Conservation (phyloP, 1,140 invertebrate genomes). For the Lordiphosa mommai region DNA sequence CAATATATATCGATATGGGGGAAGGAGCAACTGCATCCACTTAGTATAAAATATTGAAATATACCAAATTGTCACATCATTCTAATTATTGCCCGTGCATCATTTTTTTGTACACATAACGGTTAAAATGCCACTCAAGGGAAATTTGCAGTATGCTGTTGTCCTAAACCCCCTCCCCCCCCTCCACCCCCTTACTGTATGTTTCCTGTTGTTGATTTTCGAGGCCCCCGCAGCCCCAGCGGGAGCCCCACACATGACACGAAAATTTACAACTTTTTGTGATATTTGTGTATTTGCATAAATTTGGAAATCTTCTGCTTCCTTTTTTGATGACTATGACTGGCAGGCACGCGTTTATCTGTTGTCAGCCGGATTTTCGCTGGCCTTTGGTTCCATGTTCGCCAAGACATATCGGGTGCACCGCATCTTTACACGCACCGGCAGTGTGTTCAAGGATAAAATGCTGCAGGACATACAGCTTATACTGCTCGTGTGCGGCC, state of each 20-base stretch:
- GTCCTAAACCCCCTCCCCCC: background rate
- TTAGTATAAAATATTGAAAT: too few relatives aligned
- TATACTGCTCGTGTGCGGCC: conserved; percentile 88
- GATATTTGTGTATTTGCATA: conserved; percentile 54
- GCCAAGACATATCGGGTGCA: conserved; percentile 94
- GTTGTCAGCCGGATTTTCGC: conserved; percentile 91
- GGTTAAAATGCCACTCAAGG: conserved; percentile 55
- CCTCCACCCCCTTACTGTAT: too few relatives aligned
- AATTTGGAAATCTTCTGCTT: conserved; percentile 33
- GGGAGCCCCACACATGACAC: conserved; percentile 46
- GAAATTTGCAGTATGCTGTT: conserved; percentile 52
- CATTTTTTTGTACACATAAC: too few relatives aligned
- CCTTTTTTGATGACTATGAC: too few relatives aligned
- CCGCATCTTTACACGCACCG: conserved; percentile 88
- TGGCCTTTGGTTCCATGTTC: conserved; percentile 94
- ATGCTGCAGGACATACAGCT: conserved; percentile 91
- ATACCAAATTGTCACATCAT: too few relatives aligned
- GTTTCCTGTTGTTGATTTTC: background rate
- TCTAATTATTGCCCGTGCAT: too few relatives aligned
- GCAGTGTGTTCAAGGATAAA: conserved; percentile 84
- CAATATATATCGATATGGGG: too few relatives aligned
- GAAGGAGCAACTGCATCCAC: too few relatives aligned
- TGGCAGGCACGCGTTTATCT: conserved; percentile 90
- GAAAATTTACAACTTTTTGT: conserved; percentile 66
- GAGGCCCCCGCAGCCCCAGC: too few relatives aligned